These are phyloP conservation scores for Tryphoninae sp. DNA, from an alignment of 2,888 invertebrate species.

Conservation along the genomic window DNA sequence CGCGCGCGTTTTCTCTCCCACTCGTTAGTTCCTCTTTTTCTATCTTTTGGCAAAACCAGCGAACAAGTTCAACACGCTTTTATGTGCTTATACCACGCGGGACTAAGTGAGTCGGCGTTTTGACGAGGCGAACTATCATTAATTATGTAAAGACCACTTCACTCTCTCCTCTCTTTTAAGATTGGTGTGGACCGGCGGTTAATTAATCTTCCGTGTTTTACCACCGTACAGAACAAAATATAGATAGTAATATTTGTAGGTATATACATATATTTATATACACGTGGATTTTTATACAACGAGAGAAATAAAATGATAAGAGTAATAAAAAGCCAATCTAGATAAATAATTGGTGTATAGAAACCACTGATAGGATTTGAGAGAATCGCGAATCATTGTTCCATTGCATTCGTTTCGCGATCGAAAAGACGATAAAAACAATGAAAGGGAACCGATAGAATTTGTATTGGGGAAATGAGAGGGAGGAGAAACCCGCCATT, in stretches of 20 bases:
- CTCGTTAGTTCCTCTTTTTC: constrained; percentile 1
- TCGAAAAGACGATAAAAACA: constrained; percentile 24
- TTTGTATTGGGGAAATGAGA: background rate
- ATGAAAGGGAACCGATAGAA: background rate
- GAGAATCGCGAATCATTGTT: constrained; percentile 16
- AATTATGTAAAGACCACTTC: constrained; percentile 66
- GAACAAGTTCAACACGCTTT: constrained; percentile 35
- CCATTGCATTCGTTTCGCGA: background rate
- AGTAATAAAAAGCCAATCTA: no score
- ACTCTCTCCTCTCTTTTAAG: constrained; percentile 5
- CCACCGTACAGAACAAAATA: constrained; percentile 11
- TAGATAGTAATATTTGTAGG: background rate
- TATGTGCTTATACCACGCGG: constrained; percentile 49
- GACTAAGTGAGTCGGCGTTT: constrained; percentile 65
- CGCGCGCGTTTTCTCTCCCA: constrained; percentile 14
- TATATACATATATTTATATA: no score
- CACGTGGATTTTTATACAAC: no score
- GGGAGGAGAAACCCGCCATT: constrained; percentile 4
- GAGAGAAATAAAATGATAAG: no score
- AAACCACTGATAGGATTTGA: constrained; percentile 8
- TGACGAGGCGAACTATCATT: constrained; percentile 62
- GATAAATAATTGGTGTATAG: constrained; percentile 3
- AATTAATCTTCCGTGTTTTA: constrained; percentile 63
- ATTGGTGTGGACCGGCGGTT: constrained; percentile 57
- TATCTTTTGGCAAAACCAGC: constrained; percentile 34